phyloP scores from a whole-genome alignment of 2,888 invertebrate species.

The Chalcosyrphus nemorum region DNA sequence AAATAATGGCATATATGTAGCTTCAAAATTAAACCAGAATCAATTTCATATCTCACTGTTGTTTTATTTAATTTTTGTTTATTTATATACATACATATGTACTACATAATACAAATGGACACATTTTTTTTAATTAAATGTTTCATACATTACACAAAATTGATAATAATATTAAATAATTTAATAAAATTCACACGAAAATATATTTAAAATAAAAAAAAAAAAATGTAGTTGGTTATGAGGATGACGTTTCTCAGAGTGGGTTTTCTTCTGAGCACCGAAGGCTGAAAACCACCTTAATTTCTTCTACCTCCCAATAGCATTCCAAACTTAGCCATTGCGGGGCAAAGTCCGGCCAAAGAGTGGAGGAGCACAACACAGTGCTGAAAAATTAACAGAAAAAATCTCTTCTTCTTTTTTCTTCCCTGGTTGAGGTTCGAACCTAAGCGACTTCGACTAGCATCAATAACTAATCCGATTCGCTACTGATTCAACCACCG shows the following conservation, averaged over 20 bases:
- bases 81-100: no score
- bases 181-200: no score
- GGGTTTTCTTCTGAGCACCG: slow-evolving; percentile 53
- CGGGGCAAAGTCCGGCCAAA: slow-evolving; percentile 30
- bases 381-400: background rate
- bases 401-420: background rate
- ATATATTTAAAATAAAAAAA: background rate
- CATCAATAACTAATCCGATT: background rate
- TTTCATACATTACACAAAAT: no score
- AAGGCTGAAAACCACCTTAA: slow-evolving; percentile 39
- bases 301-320: slow-evolving; percentile 32
- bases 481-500: slow-evolving; percentile 15
- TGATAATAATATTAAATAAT: no score
- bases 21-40: no score
- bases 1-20: no score
- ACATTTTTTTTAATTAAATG: no score
- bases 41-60: no score
- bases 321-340: slow-evolving; percentile 44
- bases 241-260: slow-evolving; percentile 50
- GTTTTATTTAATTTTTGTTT: no score
- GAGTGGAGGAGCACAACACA: background rate
- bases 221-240: slow-evolving; percentile 44
- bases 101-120: no score
- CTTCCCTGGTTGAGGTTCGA: background rate
- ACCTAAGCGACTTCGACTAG: background rate